Percentiles rank a stretch among this genome's conserved stretches.
These are phyloP conservation scores for Bemisia tabaci DNA, from an alignment of 1,140 invertebrate species.

Conservation along the genomic window DNA sequence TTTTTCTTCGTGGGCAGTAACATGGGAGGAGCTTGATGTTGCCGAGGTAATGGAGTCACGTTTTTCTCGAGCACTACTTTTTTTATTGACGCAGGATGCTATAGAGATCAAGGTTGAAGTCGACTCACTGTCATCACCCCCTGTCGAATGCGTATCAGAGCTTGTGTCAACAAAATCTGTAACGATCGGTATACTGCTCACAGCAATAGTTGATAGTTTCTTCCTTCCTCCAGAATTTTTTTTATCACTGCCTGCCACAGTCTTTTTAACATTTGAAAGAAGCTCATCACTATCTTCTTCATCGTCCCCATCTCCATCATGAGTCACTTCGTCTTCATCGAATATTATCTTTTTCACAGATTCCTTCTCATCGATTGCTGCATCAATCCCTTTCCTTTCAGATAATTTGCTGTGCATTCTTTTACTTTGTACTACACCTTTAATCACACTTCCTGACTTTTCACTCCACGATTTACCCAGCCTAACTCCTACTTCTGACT, in stretches of 20 bases:
- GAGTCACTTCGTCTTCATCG: neutral
- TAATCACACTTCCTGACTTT: too few species aligned
- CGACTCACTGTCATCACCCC: neutral
- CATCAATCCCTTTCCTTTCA: too few species aligned
- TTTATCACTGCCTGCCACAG: too few species aligned
- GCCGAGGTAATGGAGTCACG: conserved; percentile 1
- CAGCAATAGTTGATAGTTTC: conserved; percentile 10
- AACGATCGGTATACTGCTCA: neutral
- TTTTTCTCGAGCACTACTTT: neutral
- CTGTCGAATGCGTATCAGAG: neutral
- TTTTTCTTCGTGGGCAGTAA: conserved; percentile 38
- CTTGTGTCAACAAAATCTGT: neutral
- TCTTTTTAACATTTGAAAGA: conserved; percentile 16
- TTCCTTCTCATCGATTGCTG: conserved; percentile 7
- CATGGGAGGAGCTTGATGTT: conserved; percentile 4
- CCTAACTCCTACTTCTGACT: too few species aligned
- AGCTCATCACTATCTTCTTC: neutral
- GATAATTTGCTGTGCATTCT: too few species aligned
- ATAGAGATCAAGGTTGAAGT: neutral
- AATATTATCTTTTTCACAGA: conserved; percentile 19
- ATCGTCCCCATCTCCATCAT: conserved; percentile 2
- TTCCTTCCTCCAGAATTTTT: too few species aligned
- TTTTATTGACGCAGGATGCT: neutral
- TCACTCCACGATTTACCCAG: too few species aligned
- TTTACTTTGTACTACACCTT: too few species aligned